Evolutionary conservation across 2,888 invertebrate species (phyloP).

Genomic region (Myopa tessellatipennis): DNA sequence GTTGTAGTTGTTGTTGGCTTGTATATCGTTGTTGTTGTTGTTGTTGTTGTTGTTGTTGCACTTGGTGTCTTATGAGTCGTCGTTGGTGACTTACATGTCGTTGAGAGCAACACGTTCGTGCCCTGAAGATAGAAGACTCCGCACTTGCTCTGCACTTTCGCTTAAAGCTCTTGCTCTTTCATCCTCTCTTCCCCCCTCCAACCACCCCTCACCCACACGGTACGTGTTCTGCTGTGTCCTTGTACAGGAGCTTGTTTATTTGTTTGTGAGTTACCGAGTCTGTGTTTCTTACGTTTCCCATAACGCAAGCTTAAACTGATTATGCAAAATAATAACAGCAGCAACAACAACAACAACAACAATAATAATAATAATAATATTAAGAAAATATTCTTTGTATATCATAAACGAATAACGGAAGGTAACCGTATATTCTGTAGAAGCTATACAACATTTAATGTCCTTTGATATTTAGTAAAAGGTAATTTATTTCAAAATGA

Average conservation of each 20-base stretch:
- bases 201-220: too few species aligned
- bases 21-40: neutral
- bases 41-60: conserved; percentile 3
- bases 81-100: neutral
- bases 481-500: too few species aligned
- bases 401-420: conserved; percentile 1
- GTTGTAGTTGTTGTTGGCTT: neutral
- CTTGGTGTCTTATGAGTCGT: neutral
- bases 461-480: too few species aligned
- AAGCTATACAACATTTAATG: too few species aligned
- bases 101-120: neutral
- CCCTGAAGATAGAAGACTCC: neutral
- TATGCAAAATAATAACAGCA: conserved; percentile 24
- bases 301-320: conserved; percentile 31
- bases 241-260: conserved; percentile 33
- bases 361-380: conserved; percentile 7
- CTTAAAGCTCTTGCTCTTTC: conserved; percentile 14
- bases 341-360: neutral
- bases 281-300: conserved; percentile 11
- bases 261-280: conserved; percentile 25
- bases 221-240: conserved; percentile 10
- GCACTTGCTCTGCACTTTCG: conserved; percentile 32
- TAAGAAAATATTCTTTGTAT: neutral
- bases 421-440: neutral
- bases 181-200: neutral